phyloP scores from a whole-genome alignment of 2,113 vertebrate genomes.

The Pleuronectes platessa region DNA sequence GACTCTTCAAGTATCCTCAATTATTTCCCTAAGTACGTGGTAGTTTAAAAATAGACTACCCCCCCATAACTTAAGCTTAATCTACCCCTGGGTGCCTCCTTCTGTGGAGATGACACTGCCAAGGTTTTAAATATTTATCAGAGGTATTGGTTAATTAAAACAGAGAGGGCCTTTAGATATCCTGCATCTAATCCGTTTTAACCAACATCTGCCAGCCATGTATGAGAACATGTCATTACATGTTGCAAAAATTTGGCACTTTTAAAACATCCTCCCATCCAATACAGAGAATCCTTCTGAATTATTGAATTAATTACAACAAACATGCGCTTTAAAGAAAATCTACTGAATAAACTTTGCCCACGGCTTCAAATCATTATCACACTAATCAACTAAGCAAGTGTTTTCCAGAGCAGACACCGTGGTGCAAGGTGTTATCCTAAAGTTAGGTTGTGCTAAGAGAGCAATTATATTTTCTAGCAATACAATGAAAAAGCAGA shows the following conservation, averaged over 20 bases:
- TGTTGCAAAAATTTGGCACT: slow-evolving; percentile 18
- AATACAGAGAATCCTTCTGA: slow-evolving; percentile 33
- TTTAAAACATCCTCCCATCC: slow-evolving; percentile 46
- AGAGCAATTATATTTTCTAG: slow-evolving; percentile 5
- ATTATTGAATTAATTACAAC: slow-evolving; percentile 37
- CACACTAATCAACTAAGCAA: slow-evolving; percentile 1
- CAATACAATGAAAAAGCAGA: neutral
- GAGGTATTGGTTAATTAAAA: slow-evolving; percentile 80
- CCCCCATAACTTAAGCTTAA: slow-evolving; percentile 38
- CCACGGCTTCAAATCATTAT: slow-evolving; percentile 28
- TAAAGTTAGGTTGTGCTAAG: no score
- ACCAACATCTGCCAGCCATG: slow-evolving; percentile 75
- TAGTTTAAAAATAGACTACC: slow-evolving; percentile 50
- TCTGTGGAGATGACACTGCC: slow-evolving; percentile 69
- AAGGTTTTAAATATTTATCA: slow-evolving; percentile 80
- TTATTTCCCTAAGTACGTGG: slow-evolving; percentile 12
- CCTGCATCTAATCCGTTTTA: slow-evolving; percentile 75
- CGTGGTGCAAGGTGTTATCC: no score
- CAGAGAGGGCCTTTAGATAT: slow-evolving; percentile 73
- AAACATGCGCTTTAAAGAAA: slow-evolving; percentile 37
- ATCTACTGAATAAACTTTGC: slow-evolving; percentile 36
- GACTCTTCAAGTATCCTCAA: no score
- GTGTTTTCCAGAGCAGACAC: neutral
- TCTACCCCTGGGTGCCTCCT: slow-evolving; percentile 52
- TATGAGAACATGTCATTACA: slow-evolving; percentile 69